Percentiles rank a stretch among this genome's conserved stretches.
phyloP scores from a whole-genome alignment of 2,797 vertebrate species.

The Hypotaenidia philippensis region DNA sequence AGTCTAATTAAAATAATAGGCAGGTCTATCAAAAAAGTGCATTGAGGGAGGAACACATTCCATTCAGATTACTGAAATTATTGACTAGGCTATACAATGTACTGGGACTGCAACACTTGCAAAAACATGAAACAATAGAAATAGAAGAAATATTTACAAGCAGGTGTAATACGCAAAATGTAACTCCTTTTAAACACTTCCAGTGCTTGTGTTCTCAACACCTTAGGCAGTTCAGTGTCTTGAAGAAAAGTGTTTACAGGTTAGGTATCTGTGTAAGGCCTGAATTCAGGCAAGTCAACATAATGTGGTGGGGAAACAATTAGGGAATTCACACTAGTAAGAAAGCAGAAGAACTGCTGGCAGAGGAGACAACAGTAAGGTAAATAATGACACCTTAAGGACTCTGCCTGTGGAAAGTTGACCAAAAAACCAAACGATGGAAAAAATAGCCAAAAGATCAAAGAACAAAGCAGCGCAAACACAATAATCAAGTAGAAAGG shows the following conservation, averaged over 20 bases:
- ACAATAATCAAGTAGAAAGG: background rate
- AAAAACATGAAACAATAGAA: background rate
- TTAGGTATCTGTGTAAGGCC: background rate
- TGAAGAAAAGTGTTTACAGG: background rate
- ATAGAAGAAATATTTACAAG: background rate
- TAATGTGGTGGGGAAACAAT: background rate
- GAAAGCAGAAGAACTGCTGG: background rate
- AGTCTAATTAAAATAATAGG: background rate
- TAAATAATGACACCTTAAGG: background rate
- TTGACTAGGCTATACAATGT: background rate
- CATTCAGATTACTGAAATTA: background rate
- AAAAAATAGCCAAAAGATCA: background rate
- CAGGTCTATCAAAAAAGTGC: background rate
- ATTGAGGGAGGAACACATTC: background rate
- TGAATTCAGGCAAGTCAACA: background rate
- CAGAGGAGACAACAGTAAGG: background rate
- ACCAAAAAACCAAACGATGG: background rate
- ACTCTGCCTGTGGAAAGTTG: background rate
- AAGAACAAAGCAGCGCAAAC: background rate
- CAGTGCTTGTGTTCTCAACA: background rate
- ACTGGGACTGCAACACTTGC: background rate
- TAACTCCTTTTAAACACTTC: background rate
- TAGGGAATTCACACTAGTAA: background rate
- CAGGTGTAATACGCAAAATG: background rate
- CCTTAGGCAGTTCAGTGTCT: background rate